Evolutionary conservation across 2,888 invertebrate species (phyloP), one percentile per base, ranked within the genome.

Genomic region (Drosophila percnosoma): DNA sequence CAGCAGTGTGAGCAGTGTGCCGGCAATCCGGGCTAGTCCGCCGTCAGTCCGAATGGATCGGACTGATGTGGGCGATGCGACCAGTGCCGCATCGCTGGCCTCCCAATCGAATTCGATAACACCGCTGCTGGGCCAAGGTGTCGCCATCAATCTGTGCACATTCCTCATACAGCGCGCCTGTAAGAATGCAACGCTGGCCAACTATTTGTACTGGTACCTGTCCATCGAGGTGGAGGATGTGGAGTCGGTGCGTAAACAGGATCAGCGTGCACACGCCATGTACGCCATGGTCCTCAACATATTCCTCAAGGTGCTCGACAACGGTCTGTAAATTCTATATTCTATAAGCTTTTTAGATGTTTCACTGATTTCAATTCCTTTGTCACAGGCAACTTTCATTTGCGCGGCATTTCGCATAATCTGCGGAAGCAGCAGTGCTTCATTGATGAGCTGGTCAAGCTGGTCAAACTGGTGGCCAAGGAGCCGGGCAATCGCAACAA

Each of bases 121-220:
- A 0, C 79, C 94, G 2, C 93, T 94, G 81, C 93, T 94, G 71
- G 94, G 94, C 4, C 90, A 91, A 51, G 82, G 81, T n/a, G 70
- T 78, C 7, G 94, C 94, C 29, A 93, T 94, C 29, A 97, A 98
- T 93, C 94, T 99, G 57, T 97, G 98, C 0, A 96, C 97, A 59
- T 99, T 99, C 94, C 95, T 99, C 18, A 98, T 99, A 79, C 95
- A 95, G 59, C 95, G 99, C 64, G 98, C 99, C 0, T 97, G 97
- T 92, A 95, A 95, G 89, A 98, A 99, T 94, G 95, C 96, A 58
- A 96, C 95, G 21, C 94, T 99, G 53, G 98, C 98, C 55, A 99
- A 99, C 94, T 99, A 99, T 93, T 96, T 99, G 83, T 99, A 98
- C 94, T 99, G 99, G 99, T 98, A 98, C 94, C 94, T 98, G 79